Evolutionary conservation across 2,888 invertebrate genomes (phyloP).

Genomic region (Hoplodrina ambigua): DNA sequence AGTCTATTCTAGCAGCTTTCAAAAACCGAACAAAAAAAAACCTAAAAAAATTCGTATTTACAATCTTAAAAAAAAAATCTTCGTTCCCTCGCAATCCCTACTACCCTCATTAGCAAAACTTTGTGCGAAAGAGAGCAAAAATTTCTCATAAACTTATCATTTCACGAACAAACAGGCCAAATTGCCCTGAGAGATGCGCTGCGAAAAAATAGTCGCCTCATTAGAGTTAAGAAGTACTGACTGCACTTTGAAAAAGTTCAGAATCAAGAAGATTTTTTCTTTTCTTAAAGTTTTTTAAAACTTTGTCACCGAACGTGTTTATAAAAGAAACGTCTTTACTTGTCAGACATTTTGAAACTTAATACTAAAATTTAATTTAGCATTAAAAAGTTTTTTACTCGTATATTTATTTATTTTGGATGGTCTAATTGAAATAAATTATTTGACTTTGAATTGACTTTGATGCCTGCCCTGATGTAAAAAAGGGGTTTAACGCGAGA

Average conservation of each 20-base stretch:
- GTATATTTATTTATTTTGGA: too few relatives aligned
- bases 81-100: conserved; percentile 4
- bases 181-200: conserved; percentile 53
- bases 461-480: too few relatives aligned
- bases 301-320: conserved; percentile 27
- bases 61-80: background rate
- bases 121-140: conserved; percentile 48
- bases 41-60: too few relatives aligned
- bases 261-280: conserved; percentile 30
- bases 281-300: background rate
- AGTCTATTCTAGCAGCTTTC: too few relatives aligned
- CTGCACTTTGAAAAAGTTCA: conserved; percentile 46
- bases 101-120: conserved; percentile 61
- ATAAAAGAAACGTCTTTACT: background rate
- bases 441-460: too few relatives aligned
- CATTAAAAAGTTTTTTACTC: too few relatives aligned
- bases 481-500: too few relatives aligned
- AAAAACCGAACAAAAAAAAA: too few relatives aligned
- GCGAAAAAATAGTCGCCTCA: conserved; percentile 55
- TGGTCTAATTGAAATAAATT: too few relatives aligned
- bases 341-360: background rate
- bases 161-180: conserved; percentile 56
- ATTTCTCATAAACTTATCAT: conserved; percentile 64
- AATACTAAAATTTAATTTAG: background rate
- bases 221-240: conserved; percentile 60